Evolutionary conservation across 2,888 invertebrate genomes (phyloP).

Genomic region (Ectemnius continuus): DNA sequence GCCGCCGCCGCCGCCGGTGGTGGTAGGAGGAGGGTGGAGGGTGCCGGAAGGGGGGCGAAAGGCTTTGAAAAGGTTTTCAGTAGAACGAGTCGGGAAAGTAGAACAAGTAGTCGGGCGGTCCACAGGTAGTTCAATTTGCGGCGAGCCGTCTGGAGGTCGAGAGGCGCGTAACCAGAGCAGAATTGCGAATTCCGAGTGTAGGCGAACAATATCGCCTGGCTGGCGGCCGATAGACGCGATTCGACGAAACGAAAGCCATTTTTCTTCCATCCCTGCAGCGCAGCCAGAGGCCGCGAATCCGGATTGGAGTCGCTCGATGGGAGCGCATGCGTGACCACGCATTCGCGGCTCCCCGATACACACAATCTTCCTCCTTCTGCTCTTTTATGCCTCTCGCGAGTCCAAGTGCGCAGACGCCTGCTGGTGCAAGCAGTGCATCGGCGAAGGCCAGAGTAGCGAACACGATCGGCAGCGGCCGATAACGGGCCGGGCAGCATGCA

Average conservation of each 20-base stretch:
- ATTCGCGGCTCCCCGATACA: conserved; percentile 17
- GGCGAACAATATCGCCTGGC: conserved; percentile 3
- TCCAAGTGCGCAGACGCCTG: conserved; percentile 50
- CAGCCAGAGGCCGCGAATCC: conserved; percentile 42
- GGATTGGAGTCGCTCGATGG: conserved; percentile 46
- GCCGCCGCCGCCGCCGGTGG: background rate
- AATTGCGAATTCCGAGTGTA: background rate
- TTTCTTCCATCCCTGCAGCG: conserved; percentile 50
- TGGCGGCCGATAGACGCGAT: conserved; percentile 31
- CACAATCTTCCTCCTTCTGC: conserved; percentile 33
- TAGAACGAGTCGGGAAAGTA: conserved; percentile 1
- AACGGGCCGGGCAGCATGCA: conserved; percentile 35
- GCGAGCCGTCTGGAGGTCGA: conserved; percentile 1
- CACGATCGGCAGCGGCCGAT: conserved; percentile 32
- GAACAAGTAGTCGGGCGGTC: background rate
- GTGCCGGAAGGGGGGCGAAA: background rate
- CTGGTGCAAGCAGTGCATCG: conserved; percentile 30
- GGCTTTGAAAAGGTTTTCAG: background rate
- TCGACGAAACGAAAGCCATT: conserved; percentile 55
- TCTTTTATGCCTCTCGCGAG: background rate
- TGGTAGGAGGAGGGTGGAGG: background rate
- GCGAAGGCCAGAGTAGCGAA: conserved; percentile 37
- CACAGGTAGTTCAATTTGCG: background rate
- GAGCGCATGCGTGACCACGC: conserved; percentile 58
- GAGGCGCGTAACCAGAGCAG: conserved; percentile 1